Evolutionary conservation across 2,888 invertebrate species (phyloP), one percentile per base, ranked within the genome.

Genomic region (Buathra laborator): DNA sequence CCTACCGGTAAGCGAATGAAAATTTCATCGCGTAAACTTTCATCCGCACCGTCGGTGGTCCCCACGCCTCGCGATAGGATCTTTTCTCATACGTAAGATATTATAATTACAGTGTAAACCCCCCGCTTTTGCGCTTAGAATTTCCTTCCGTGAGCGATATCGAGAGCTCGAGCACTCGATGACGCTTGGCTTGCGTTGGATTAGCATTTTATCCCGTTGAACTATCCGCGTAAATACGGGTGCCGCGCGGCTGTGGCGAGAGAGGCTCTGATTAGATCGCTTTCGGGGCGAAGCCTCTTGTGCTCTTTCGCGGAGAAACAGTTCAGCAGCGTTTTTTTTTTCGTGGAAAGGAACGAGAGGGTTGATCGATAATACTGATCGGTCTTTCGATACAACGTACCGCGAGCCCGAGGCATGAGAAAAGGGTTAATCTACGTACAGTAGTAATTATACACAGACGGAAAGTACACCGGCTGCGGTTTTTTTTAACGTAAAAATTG

Each of bases 131-230:
- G 68, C 59, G 81, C 53, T 78, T 81, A 84, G 81, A 84, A 78
- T 81, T 84, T 84, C 77, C 81, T 81, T 81, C 78, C 78, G 77
- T 43, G 53, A 76, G 71, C 80, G 72, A 84, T 78, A 53, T 66
- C 46, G 32, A 48, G 48, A 75, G 24, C 19, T 53, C 7, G 59
- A 48, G 43, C 75, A 37, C 19, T 53, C 7, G 66, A 80, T 71
- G 71, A 71, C 71, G 71, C 24, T 62, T 32, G 37, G 66, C 48
- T 62, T 46, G 43, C 37, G 19, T 44, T 16, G 64, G 76, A 85
- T 85, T 85, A 80, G 76, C 85, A 85, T 85, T 82, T 85, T 80
- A 80, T 80, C 48, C 85, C 80, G 79, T 76, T 76, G 67, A 80
- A 79, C 48, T 71, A 32, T 66, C n/a, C 44, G 62, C 59, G 71